Base-by-base conservation (phyloP, 1,140 invertebrate genomes). In the Cryptotermes secundus region DNA sequence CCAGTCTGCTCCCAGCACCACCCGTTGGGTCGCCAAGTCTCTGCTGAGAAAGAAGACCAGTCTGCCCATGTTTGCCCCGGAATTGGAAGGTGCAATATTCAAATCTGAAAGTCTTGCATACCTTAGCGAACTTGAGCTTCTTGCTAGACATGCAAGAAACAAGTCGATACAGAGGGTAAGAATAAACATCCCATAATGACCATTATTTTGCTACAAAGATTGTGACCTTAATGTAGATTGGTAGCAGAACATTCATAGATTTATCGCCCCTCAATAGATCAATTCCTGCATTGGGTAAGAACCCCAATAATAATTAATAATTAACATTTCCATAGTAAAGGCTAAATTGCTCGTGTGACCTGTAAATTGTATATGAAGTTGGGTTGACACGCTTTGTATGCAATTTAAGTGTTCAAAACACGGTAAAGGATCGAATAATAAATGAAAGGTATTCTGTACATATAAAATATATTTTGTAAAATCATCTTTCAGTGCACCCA, bases 91-190 rank as follows among this genome's bases (percentile, higher is more conserved):
- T 80, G 89, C 90, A 49, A 90, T 91, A 83, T 87, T 91, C 84
- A 90, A 90, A 86, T 90, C 90, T 9, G 90, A 91, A 86, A 90
- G 90, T 87, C 87, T 91, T 83, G 90, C 89, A 10, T 90, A 90
- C 84, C 86, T 91, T 34, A 87, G 88, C 19, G 90, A 91, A 34
- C 85, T 87, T 36, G 90, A 91, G 84, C 87, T 91, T 86, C 86
- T 90, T 53, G 90, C 89, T 83, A 88, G 90, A 85, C 89, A 90
- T 84, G 87, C 90, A 82, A 86, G 88, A 82, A 90, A 89, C 85
- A 89, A 89, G 87, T 88, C 89, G 42, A 88, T 90, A 59, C 89
- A 90, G 85, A 88, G 90, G 90, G 90, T 91, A 91, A 91, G 90
- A 49, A 65, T n/a, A 72, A 72, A 72, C 26, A 72, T 72, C 59